A percentile compares a stretch with the other conserved stretches of the same genome.
These are phyloP conservation scores for Streblospio benedicti DNA, from an alignment of 1,140 invertebrate species.

Conservation along the genomic window DNA sequence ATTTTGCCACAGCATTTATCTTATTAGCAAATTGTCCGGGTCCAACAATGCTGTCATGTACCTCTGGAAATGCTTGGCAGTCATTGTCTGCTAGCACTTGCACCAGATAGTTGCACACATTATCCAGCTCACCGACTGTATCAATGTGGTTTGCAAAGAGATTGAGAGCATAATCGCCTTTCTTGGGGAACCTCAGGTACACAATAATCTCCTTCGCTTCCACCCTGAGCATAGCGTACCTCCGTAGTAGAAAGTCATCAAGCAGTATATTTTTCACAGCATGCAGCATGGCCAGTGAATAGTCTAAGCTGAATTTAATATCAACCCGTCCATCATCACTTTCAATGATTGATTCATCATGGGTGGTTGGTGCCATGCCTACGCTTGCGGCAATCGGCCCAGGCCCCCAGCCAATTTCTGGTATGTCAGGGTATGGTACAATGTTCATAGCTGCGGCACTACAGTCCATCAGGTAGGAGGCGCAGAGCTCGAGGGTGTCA, in stretches of 20 bases:
- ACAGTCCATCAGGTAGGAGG: conserved; percentile 40
- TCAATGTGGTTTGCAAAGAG: conserved; percentile 26
- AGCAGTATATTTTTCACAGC: conserved; percentile 33
- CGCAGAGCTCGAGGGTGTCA: conserved; percentile 9
- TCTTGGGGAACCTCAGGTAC: conserved; percentile 5
- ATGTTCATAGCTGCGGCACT: conserved; percentile 27
- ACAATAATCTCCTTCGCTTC: conserved; percentile 16
- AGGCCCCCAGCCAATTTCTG: conserved; percentile 39
- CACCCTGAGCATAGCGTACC: conserved; percentile 29
- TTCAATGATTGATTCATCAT: conserved; percentile 20
- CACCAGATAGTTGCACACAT: conserved; percentile 40
- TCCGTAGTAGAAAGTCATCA: conserved; percentile 33
- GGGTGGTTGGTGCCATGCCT: conserved; percentile 33
- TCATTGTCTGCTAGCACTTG: no score
- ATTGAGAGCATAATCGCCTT: conserved; percentile 38
- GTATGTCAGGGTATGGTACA: conserved; percentile 35
- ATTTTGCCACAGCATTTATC: conserved; percentile 27
- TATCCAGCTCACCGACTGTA: conserved; percentile 29
- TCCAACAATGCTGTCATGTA: conserved; percentile 31
- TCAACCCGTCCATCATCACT: conserved; percentile 15
- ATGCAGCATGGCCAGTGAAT: conserved; percentile 24
- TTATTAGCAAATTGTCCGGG: conserved; percentile 23
- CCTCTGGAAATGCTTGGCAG: conserved; percentile 31
- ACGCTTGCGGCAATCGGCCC: conserved; percentile 28
- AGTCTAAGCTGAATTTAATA: conserved; percentile 30